Percentiles rank a stretch among this genome's conserved stretches.
Conservation (phyloP, 1,140 invertebrate species). For the Euura saliciscinereae region DNA sequence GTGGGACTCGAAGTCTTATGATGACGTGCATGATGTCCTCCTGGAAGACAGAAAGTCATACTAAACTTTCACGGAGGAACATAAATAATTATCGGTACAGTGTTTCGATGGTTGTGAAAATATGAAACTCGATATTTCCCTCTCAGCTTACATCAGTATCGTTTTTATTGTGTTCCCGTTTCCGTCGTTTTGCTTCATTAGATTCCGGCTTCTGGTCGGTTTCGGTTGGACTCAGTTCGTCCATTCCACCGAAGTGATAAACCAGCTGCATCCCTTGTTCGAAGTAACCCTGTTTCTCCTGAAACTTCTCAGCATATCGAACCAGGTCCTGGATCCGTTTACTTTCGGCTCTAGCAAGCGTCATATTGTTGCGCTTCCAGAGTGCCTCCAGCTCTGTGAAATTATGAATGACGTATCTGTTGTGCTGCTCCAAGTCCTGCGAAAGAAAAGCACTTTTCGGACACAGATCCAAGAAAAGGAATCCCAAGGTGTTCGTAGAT, state of each 20-base stretch:
- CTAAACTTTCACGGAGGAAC: too few species aligned
- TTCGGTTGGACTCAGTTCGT: slow-evolving; percentile 19
- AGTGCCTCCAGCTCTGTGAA: slow-evolving; percentile 53
- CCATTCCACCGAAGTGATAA: slow-evolving; percentile 49
- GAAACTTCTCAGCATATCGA: slow-evolving; percentile 50
- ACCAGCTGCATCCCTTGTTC: slow-evolving; percentile 55
- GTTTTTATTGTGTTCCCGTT: slow-evolving; percentile 44
- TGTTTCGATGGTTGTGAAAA: too few species aligned
- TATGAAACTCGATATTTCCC: too few species aligned
- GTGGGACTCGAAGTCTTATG: slow-evolving; percentile 47
- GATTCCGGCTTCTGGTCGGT: slow-evolving; percentile 10
- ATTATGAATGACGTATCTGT: slow-evolving; percentile 47
- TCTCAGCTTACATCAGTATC: slow-evolving; percentile 41
- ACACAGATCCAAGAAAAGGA: too few species aligned
- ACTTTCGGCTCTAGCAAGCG: slow-evolving; percentile 37
- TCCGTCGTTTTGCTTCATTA: slow-evolving; percentile 36
- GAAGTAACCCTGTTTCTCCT: slow-evolving; percentile 54
- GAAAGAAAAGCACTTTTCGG: slow-evolving; percentile 5
- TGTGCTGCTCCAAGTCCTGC: slow-evolving; percentile 45
- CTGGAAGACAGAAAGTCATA: slow-evolving; percentile 35
- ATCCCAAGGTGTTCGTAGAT: too few species aligned
- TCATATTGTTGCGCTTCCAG: slow-evolving; percentile 46
- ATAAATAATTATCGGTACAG: too few species aligned
- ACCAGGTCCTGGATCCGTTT: slow-evolving; percentile 46
- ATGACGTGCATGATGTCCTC: slow-evolving; percentile 55